Conservation (phyloP, 1,140 invertebrate genomes). For the Arion vulgaris region DNA sequence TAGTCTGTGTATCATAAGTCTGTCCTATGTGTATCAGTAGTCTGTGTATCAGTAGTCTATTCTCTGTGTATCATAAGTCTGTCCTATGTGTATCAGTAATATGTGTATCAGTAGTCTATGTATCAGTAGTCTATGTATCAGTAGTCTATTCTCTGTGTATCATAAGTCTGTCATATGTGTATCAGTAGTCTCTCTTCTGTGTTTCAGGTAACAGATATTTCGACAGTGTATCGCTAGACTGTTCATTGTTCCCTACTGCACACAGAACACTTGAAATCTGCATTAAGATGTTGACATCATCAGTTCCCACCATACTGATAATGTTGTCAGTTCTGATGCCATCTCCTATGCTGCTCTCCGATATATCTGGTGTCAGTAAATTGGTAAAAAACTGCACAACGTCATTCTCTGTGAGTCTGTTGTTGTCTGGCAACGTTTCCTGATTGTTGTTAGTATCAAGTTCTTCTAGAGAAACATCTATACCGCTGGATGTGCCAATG, state of each 20-base stretch:
- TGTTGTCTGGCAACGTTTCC: not conserved
- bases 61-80: no score
- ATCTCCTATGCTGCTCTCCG: not conserved
- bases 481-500: not conserved
- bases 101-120: no score
- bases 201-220: not conserved
- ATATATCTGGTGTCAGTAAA: not conserved
- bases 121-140: no score
- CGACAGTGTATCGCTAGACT: not conserved
- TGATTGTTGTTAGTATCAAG: constrained; percentile 21
- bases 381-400: not conserved
- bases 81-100: no score
- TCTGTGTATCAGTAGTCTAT: no score
- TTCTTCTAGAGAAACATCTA: not conserved
- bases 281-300: not conserved
- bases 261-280: not conserved
- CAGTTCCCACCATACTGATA: not conserved
- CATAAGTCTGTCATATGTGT: no score
- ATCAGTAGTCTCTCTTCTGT: not conserved
- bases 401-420: not conserved
- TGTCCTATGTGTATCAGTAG: no score
- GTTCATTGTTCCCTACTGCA: not conserved
- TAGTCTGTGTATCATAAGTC: no score
- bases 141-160: not conserved
- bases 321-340: not conserved